Percentiles rank a stretch among this genome's conserved stretches.
These are phyloP conservation scores for Drosophila busckii DNA, from an alignment of 1,140 invertebrate species.

Conservation along the genomic window DNA sequence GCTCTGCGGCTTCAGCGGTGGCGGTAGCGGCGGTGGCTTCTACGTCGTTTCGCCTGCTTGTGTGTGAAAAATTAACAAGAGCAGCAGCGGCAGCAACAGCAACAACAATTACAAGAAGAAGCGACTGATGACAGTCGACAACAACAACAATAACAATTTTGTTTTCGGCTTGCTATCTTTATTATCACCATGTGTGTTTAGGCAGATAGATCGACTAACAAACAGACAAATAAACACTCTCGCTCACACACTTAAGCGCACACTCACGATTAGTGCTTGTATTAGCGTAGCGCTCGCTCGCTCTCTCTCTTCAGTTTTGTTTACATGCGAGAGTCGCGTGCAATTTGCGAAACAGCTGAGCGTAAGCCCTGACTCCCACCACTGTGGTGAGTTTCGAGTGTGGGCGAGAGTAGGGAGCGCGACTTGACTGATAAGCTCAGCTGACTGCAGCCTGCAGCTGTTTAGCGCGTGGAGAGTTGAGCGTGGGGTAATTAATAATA, in stretches of 20 bases:
- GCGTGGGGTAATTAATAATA: no score
- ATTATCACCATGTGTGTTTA: constrained; percentile 65
- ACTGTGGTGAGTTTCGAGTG: constrained; percentile 3
- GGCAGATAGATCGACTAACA: constrained; percentile 62
- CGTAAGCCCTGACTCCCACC: not conserved
- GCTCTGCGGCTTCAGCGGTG: constrained; percentile 4
- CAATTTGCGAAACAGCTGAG: constrained; percentile 1
- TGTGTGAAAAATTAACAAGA: constrained; percentile 34
- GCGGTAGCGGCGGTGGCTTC: constrained; percentile 5
- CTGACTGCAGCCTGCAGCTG: no score
- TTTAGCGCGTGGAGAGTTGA: no score
- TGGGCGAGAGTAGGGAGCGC: no score
- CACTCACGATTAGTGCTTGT: constrained; percentile 10
- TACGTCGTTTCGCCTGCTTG: constrained; percentile 15
- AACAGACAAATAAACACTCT: constrained; percentile 15
- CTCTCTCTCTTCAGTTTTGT: constrained; percentile 36
- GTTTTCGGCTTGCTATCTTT: constrained; percentile 50
- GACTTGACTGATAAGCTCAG: no score
- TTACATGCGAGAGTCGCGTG: constrained; percentile 45
- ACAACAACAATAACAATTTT: constrained; percentile 27
- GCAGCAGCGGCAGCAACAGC: constrained; percentile 15
- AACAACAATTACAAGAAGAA: constrained; percentile 3
- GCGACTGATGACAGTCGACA: constrained; percentile 23
- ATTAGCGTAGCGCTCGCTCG: constrained; percentile 9
- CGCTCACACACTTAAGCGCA: not conserved